Percentiles rank a stretch among this genome's conserved stretches.
phyloP scores from a whole-genome alignment of 2,888 invertebrate genomes.

The Atethmia centrago region DNA sequence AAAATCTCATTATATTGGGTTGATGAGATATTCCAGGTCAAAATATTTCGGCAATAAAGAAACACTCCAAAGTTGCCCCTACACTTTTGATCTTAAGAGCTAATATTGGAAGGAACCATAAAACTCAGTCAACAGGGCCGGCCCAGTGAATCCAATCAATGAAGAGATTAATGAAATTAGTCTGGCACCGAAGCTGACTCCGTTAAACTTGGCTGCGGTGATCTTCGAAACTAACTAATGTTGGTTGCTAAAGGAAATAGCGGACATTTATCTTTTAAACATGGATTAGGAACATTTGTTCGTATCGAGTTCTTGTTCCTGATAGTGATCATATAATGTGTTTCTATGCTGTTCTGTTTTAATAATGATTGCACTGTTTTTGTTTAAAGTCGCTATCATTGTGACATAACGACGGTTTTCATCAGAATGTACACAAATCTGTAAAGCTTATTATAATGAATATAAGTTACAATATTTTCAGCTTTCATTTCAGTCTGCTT shows the following conservation, averaged over 20 bases:
- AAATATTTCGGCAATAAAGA: conserved; percentile 46
- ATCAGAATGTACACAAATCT: conserved; percentile 3
- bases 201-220: conserved; percentile 69
- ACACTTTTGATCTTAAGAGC: conserved; percentile 49
- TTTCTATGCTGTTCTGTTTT: background rate
- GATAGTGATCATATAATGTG: background rate
- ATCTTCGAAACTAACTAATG: conserved; percentile 68
- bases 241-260: conserved; percentile 37
- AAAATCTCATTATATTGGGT: conserved; percentile 1
- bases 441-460: background rate
- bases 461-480: conserved; percentile 8
- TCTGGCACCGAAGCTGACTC: conserved; percentile 69
- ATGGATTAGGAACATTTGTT: background rate
- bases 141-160: conserved; percentile 77
- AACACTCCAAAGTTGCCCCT: conserved; percentile 51
- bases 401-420: background rate
- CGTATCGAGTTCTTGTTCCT: background rate
- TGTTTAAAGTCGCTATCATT: background rate
- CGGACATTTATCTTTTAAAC: conserved; percentile 21
- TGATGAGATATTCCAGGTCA: too few relatives aligned
- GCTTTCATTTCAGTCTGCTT: conserved; percentile 6
- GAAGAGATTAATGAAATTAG: conserved; percentile 82
- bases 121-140: conserved; percentile 60
- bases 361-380: background rate
- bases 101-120: conserved; percentile 56